Percentiles rank a stretch among this genome's conserved stretches.
Evolutionary conservation across 2,797 vertebrate species (phyloP).

Genomic region (Malacoctenus gilli): DNA sequence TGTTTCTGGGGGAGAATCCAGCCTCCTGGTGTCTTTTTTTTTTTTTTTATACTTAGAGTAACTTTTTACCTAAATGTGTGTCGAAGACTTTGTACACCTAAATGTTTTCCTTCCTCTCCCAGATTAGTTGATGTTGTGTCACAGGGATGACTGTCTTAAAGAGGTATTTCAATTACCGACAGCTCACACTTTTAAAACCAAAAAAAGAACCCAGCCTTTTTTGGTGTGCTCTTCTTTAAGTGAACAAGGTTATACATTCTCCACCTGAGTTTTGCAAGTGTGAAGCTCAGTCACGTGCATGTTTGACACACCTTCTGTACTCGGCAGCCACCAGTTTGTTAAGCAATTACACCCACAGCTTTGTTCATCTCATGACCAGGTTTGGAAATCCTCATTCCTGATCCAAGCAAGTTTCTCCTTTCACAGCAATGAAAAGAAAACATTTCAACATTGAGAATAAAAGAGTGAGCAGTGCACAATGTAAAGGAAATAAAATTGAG

Average conservation of each 20-base stretch:
- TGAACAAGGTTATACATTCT: slow-evolving; percentile 4
- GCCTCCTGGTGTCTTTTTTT: slow-evolving; percentile 21
- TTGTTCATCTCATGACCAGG: slow-evolving; percentile 5
- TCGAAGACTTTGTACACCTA: slow-evolving; percentile 61
- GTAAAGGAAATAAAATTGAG: slow-evolving; percentile 2
- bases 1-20: neutral
- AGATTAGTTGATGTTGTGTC: slow-evolving; percentile 44
- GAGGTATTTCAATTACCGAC: slow-evolving; percentile 41
- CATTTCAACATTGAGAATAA: neutral
- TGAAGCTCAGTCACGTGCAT: slow-evolving; percentile 3
- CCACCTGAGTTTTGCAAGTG: neutral
- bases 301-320: neutral
- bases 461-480: too few relatives aligned
- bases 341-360: neutral
- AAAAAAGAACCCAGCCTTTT: too few relatives aligned
- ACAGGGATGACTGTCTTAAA: slow-evolving; percentile 47
- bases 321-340: slow-evolving; percentile 1
- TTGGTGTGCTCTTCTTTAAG: slow-evolving; percentile 3
- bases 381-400: neutral
- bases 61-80: slow-evolving; percentile 60
- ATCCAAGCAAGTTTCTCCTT: neutral
- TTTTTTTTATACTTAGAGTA: slow-evolving; percentile 48
- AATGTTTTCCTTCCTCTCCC: slow-evolving; percentile 49
- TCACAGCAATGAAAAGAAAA: too few relatives aligned
- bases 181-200: too few relatives aligned